phyloP scores from a whole-genome alignment of 2,888 invertebrate species.

The Diplazon laetatorius region DNA sequence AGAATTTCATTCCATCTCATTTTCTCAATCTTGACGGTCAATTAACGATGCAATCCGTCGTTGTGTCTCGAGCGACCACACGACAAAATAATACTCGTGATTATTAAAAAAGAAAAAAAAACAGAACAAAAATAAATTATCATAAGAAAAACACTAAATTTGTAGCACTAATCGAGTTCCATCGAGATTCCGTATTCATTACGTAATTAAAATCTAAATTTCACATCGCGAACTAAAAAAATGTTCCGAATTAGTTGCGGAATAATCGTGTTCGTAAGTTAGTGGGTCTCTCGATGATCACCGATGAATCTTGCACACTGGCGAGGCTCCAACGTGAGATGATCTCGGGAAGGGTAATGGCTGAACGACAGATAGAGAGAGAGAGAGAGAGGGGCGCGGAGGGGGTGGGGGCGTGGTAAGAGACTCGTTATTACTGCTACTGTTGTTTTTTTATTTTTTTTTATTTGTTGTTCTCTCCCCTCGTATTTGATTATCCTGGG shows the following conservation, averaged over 20 bases:
- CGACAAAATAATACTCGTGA: slow-evolving; percentile 14
- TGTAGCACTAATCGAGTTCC: slow-evolving; percentile 23
- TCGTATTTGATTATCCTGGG: slow-evolving; percentile 6
- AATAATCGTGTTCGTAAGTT: background rate
- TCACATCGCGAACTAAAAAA: slow-evolving; percentile 33
- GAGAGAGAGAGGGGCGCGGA: slow-evolving; percentile 6
- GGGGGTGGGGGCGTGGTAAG: slow-evolving; percentile 1
- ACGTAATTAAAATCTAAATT: slow-evolving; percentile 21
- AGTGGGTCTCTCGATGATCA: slow-evolving; percentile 29
- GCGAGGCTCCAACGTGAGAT: slow-evolving; percentile 35
- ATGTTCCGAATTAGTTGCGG: slow-evolving; percentile 1
- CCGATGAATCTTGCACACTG: slow-evolving; percentile 18
- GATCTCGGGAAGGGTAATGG: slow-evolving; percentile 14
- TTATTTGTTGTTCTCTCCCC: slow-evolving; percentile 8
- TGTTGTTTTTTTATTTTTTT: background rate
- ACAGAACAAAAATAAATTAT: slow-evolving; percentile 7
- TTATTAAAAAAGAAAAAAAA: slow-evolving; percentile 5
- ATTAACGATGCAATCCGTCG: slow-evolving; percentile 12
- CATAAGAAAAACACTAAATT: slow-evolving; percentile 5
- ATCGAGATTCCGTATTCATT: slow-evolving; percentile 7
- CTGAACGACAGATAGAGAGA: background rate
- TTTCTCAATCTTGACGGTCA: slow-evolving; percentile 3
- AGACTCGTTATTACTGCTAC: no score
- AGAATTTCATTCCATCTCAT: no score
- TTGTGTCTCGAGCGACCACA: slow-evolving; percentile 6